Conservation (phyloP, 1,140 invertebrate genomes). For the Parasteatoda tepidariorum region DNA sequence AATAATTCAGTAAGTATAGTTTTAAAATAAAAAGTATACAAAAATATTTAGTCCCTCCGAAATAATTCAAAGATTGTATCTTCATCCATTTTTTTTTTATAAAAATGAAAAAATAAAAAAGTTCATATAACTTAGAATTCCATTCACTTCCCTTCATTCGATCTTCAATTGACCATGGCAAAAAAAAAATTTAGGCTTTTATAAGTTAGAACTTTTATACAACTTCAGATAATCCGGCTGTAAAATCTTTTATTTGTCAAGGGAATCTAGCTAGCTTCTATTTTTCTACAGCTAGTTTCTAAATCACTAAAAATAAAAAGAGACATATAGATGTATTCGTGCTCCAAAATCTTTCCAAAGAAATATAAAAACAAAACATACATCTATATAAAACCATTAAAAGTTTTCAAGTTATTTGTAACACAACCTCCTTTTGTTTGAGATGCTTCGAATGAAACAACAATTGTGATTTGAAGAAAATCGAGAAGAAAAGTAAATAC, state of each 20-base stretch:
- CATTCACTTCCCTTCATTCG: not conserved
- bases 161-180: not conserved
- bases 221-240: constrained; percentile 13
- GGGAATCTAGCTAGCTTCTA: not conserved
- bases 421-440: constrained; percentile 3
- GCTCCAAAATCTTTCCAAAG: not conserved
- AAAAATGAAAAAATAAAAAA: not conserved
- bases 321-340: not conserved
- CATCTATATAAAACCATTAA: constrained; percentile 54
- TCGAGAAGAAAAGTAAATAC: constrained; percentile 9
- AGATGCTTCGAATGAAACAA: constrained; percentile 33
- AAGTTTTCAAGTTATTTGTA: constrained; percentile 54
- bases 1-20: no score
- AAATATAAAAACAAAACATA: constrained; percentile 2
- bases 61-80: no score
- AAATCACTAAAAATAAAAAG: constrained; percentile 11
- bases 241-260: constrained; percentile 32
- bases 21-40: no score
- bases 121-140: not conserved
- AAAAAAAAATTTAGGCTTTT: not conserved
- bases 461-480: constrained; percentile 59
- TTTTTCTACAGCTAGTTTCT: not conserved
- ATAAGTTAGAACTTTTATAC: not conserved
- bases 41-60: no score
- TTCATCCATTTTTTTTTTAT: no score